Evolutionary conservation across 2,888 invertebrate species (phyloP).

Genomic region (Polietes domitor): DNA sequence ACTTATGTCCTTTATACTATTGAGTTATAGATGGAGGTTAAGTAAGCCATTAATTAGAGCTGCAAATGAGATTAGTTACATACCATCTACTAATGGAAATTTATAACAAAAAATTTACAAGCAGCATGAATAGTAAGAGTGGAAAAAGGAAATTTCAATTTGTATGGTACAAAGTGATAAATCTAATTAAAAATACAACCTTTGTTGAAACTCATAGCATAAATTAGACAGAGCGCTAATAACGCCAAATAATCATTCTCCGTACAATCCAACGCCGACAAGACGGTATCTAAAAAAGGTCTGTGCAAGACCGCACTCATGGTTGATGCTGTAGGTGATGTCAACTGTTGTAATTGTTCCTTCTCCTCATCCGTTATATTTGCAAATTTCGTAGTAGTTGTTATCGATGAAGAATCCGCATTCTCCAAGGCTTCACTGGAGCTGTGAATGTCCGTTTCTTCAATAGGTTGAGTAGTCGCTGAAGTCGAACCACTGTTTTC

Average conservation of each 20-base stretch:
- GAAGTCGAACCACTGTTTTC: slow-evolving; percentile 66
- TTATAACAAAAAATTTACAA: slow-evolving; percentile 51
- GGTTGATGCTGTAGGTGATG: slow-evolving; percentile 66
- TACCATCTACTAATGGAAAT: slow-evolving; percentile 73
- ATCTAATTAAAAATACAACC: slow-evolving; percentile 82
- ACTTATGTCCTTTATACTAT: slow-evolving; percentile 2
- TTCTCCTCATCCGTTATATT: slow-evolving; percentile 98
- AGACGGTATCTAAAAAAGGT: slow-evolving; percentile 93
- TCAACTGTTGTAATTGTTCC: slow-evolving; percentile 82
- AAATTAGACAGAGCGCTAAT: slow-evolving; percentile 94
- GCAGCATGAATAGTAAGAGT: slow-evolving; percentile 63
- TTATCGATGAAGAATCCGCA: slow-evolving; percentile 40
- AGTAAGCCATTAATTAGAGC: slow-evolving; percentile 37
- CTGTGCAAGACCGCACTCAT: slow-evolving; percentile 74
- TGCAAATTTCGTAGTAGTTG: slow-evolving; percentile 76
- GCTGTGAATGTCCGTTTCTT: slow-evolving; percentile 49
- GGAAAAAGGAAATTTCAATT: slow-evolving; percentile 53
- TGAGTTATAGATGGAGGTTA: slow-evolving; percentile 25
- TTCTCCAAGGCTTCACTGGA: slow-evolving; percentile 67
- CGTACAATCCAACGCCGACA: slow-evolving; percentile 92
- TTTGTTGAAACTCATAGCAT: slow-evolving; percentile 95
- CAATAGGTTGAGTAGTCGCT: slow-evolving; percentile 65
- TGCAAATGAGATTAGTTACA: slow-evolving; percentile 69
- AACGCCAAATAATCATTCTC: slow-evolving; percentile 97
- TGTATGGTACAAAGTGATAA: background rate